A percentile compares a stretch with the other conserved stretches of the same genome.
Evolutionary conservation across 2,797 vertebrate genomes (phyloP).

Genomic region (Notoglanidium macrostoma): DNA sequence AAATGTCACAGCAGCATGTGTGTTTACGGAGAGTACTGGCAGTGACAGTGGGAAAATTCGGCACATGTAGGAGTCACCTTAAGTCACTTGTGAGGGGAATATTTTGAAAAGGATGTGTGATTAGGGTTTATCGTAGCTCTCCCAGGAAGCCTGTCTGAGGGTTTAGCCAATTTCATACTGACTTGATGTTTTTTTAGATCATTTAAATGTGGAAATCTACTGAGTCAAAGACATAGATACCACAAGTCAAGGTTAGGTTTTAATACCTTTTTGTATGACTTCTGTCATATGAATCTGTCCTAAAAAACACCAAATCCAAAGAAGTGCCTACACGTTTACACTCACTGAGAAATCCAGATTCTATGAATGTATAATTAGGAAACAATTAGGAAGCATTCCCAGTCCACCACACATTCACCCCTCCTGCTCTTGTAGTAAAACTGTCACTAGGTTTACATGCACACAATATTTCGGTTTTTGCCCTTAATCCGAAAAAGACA

Average conservation of each 20-base stretch:
- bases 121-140: background rate
- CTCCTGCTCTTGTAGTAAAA: background rate
- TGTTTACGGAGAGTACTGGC: slow-evolving; percentile 60
- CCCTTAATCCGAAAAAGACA: no score
- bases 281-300: background rate
- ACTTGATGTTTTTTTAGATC: background rate
- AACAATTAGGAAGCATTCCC: background rate
- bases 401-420: background rate
- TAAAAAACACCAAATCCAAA: background rate
- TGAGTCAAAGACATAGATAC: background rate
- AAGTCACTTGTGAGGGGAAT: slow-evolving; percentile 58
- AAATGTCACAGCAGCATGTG: slow-evolving; percentile 55
- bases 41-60: slow-evolving; percentile 44
- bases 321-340: background rate
- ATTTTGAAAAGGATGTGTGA: slow-evolving; percentile 44
- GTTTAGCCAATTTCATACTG: background rate
- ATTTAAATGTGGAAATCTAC: background rate
- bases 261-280: background rate
- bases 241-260: background rate
- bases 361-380: background rate
- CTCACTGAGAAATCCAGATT: background rate
- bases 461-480: no score
- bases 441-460: no score
- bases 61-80: slow-evolving; percentile 44
- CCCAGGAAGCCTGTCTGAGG: background rate